Evolutionary conservation across 2,113 vertebrate species (phyloP).

Genomic region (Catagonus wagneri): DNA sequence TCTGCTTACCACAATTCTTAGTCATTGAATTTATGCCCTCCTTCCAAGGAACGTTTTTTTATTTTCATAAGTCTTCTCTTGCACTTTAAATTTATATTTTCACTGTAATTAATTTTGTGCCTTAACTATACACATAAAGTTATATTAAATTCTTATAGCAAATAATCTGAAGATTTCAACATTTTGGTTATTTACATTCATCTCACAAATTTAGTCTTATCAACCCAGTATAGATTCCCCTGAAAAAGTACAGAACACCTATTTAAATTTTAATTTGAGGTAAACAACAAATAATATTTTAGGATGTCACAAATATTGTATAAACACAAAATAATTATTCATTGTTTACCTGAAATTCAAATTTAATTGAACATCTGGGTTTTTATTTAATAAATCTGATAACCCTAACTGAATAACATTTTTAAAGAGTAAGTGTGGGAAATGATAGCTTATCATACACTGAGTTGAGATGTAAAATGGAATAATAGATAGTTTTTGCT

Average conservation of each 20-base stretch:
- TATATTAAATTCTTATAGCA: background rate
- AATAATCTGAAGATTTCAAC: background rate
- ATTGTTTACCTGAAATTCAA: conserved; percentile 29
- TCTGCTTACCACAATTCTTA: background rate
- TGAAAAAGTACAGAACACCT: background rate
- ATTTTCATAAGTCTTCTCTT: background rate
- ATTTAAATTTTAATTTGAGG: conserved; percentile 23
- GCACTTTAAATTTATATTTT: conserved; percentile 10
- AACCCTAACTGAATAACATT: background rate
- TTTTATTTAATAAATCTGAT: background rate
- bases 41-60: background rate
- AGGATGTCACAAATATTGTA: background rate
- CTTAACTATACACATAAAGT: background rate
- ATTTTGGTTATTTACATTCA: conserved; percentile 23
- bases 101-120: background rate
- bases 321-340: background rate
- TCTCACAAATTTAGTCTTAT: background rate
- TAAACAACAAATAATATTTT: conserved; percentile 22
- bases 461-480: background rate
- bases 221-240: background rate
- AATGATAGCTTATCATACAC: conserved; percentile 31
- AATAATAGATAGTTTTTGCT: conserved; percentile 19
- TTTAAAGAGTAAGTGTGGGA: background rate
- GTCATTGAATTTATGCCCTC: background rate
- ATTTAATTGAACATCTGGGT: background rate